Evolutionary conservation across 2,888 invertebrate genomes (phyloP).

Genomic region (Lobophora halterata): DNA sequence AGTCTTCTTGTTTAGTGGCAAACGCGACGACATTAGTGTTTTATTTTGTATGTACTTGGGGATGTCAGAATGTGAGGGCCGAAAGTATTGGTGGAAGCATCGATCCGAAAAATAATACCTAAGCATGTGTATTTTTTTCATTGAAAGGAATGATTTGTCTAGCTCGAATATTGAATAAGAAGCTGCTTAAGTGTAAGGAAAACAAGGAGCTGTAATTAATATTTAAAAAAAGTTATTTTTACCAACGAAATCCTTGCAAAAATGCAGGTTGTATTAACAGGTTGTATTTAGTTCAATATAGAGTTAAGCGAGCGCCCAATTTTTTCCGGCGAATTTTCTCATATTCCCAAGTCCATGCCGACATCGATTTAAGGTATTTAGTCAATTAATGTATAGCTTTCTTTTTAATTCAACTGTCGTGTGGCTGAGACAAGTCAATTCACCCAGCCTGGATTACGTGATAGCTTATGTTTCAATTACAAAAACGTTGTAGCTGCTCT

Average conservation of each 20-base stretch:
- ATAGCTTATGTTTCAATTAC: conserved; percentile 45
- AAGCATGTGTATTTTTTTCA: background rate
- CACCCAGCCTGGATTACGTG: conserved; percentile 51
- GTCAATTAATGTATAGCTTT: conserved; percentile 78
- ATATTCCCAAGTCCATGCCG: conserved; percentile 44
- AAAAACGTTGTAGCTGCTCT: conserved; percentile 16
- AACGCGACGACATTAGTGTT: conserved; percentile 63
- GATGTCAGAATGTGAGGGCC: conserved; percentile 8
- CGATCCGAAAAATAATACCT: background rate
- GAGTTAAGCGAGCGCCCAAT: conserved; percentile 12
- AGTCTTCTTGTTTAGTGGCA: conserved; percentile 51
- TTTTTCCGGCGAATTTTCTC: conserved; percentile 11
- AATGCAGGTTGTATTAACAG: conserved; percentile 19
- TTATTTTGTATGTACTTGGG: conserved; percentile 29
- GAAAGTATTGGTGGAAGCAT: background rate
- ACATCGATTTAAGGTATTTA: conserved; percentile 76
- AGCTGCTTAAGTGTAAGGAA: too few relatives aligned
- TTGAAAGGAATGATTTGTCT: too few relatives aligned
- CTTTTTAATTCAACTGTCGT: conserved; percentile 48
- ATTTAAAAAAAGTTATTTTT: background rate
- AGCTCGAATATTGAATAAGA: too few relatives aligned
- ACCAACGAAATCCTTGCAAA: conserved; percentile 13
- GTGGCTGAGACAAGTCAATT: conserved; percentile 57
- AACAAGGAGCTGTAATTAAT: too few relatives aligned
- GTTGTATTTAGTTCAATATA: conserved; percentile 21